Evolutionary conservation across 1,140 invertebrate genomes (phyloP).

Genomic region (Phortica variegata): DNA sequence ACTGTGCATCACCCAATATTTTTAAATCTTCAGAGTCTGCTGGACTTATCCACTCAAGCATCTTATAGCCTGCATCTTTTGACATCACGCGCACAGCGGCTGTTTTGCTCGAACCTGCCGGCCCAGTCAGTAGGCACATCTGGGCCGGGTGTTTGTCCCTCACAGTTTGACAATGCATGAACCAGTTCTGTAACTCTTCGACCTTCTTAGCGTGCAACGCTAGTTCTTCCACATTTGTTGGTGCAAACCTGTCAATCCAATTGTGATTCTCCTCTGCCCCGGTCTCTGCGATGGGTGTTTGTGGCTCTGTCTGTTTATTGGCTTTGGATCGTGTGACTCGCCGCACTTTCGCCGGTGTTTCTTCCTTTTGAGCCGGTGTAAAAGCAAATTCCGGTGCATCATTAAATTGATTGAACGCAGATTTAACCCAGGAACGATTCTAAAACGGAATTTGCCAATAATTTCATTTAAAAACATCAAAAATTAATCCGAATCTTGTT

Average conservation of each 20-base stretch:
- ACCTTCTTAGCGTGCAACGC: conserved; percentile 67
- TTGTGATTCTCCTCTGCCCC: too few relatives aligned
- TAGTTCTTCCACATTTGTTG: conserved; percentile 60
- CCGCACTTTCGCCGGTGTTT: conserved; percentile 19
- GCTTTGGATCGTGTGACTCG: background rate
- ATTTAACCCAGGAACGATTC: too few relatives aligned
- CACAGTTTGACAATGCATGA: conserved; percentile 49
- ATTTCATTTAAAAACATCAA: too few relatives aligned
- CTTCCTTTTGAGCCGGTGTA: background rate
- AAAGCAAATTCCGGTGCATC: background rate
- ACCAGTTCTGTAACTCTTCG: conserved; percentile 63
- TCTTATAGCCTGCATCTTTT: conserved; percentile 60
- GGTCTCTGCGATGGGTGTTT: too few relatives aligned
- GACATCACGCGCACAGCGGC: conserved; percentile 64
- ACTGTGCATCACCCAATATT: conserved; percentile 33
- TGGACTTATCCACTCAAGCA: conserved; percentile 74
- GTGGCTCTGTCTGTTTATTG: conserved; percentile 25
- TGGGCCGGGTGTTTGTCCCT: conserved; percentile 56
- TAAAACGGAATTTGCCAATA: too few relatives aligned
- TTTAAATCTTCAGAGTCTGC: conserved; percentile 60
- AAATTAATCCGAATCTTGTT: too few relatives aligned
- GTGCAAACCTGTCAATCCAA: conserved; percentile 63
- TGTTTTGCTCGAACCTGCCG: conserved; percentile 73
- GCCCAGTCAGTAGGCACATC: conserved; percentile 69
- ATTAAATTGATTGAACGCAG: background rate